Conservation (phyloP, 2,113 vertebrate genomes). For the Prunella fulvescens region DNA sequence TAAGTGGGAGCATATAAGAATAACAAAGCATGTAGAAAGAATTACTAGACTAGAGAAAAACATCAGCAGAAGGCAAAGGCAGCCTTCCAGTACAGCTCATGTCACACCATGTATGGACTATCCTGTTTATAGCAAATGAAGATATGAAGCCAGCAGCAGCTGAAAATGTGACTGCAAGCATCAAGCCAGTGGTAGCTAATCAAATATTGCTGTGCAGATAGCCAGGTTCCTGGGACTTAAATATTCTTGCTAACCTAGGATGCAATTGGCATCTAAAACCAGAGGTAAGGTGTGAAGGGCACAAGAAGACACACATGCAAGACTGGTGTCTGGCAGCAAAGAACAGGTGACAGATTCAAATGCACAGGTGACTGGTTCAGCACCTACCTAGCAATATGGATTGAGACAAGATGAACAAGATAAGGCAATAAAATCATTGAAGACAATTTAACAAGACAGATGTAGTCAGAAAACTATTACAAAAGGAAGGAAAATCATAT, state of each 20-base stretch:
- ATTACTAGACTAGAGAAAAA: constrained; percentile 45
- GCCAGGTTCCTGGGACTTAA: neutral
- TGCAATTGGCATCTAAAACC: neutral
- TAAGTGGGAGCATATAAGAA: constrained; percentile 2
- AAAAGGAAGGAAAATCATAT: neutral
- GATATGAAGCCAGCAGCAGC: neutral
- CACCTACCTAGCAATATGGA: neutral
- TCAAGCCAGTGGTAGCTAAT: neutral
- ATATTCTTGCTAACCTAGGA: neutral
- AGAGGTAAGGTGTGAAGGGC: neutral
- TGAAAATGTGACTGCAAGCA: neutral
- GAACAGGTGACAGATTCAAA: neutral
- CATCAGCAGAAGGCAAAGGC: constrained; percentile 51
- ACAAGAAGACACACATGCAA: neutral
- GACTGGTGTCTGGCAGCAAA: neutral
- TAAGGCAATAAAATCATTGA: neutral
- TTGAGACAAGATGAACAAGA: neutral
- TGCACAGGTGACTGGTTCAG: neutral
- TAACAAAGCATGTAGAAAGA: constrained; percentile 19
- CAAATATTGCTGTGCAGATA: neutral
- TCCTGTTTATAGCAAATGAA: constrained; percentile 18
- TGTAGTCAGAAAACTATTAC: neutral
- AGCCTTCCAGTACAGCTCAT: constrained; percentile 47
- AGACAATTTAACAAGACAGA: neutral
- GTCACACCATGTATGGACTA: neutral